Evolutionary conservation across 2,888 invertebrate species (phyloP), one percentile per base, ranked within the genome.

Genomic region (Macaria liturata): DNA sequence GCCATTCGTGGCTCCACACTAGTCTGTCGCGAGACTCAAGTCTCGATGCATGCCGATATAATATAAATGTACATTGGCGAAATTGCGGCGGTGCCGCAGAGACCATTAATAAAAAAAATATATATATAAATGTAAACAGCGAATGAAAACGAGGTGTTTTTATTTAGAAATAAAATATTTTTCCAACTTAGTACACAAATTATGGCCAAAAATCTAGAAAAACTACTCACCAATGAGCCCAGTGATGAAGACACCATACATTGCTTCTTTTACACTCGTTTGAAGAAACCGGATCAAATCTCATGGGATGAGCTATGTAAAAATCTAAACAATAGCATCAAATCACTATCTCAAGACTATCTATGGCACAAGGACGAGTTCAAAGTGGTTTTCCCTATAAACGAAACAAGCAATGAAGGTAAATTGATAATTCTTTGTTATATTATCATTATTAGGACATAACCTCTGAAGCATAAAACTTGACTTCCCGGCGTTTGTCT

Each of bases 201-300:
- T 37, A 37, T 52, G 59, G 9, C 42, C 39, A 49, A 40, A 49
- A 34, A 39, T 37, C 32, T 51, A 7, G 31, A 54, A 40, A 32
- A 43, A 9, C 31, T 30, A 31, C 32, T 7, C 39, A 32, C 30
- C 56, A 48, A 62, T 63, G 57, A 58, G 55, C 69, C 68, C 43
- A 53, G 61, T 20, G 67, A 69, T 76, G 96, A 97, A 67, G 97
- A 97, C 85, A 95, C 94, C 67, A 91, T 97, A 34, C 95, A 96
- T 79, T 96, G 96, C 83, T 94, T 92, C 65, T 81, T 96, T 68
- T 97, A 95, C 84, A 94, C 94, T n/a, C 81, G 89, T 53, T 77
- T 91, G 57, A 78, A 88, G 58, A 84, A 86, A 54, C 67, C 78
- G 9, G 70, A 86, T 55, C 37, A 79, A 52, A 73, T 79, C 43